Evolutionary conservation across 2,797 vertebrate genomes (phyloP).

Genomic region (Falco columbarius): DNA sequence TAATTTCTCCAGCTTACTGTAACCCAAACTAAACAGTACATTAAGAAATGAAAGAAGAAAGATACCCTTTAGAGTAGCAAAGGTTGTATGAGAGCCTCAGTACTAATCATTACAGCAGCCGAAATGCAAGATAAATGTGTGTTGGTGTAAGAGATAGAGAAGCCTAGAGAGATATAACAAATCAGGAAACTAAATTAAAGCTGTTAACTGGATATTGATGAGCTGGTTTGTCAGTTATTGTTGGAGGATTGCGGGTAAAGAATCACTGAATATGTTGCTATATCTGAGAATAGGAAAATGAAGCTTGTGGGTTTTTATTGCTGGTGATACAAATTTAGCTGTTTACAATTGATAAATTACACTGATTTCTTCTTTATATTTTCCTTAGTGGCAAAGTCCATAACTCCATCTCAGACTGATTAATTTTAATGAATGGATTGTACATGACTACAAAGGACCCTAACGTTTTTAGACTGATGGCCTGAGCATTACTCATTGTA

Average conservation of each 20-base stretch:
- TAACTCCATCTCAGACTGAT: not conserved
- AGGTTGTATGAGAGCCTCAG: not conserved
- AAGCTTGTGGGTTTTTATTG: not conserved
- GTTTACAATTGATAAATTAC: not conserved
- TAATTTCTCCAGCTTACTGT: not conserved
- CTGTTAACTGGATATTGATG: slow-evolving; percentile 46
- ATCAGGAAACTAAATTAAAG: slow-evolving; percentile 24
- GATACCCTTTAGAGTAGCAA: not conserved
- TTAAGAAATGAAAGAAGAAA: not conserved
- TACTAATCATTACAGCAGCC: not conserved
- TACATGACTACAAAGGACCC: not conserved
- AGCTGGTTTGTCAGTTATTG: slow-evolving; percentile 25
- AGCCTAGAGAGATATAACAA: not conserved
- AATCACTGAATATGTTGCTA: slow-evolving; percentile 8
- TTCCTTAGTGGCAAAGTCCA: slow-evolving; percentile 33
- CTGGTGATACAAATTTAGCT: not conserved
- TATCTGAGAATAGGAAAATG: not conserved
- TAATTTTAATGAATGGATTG: slow-evolving; percentile 53
- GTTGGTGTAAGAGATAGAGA: not conserved
- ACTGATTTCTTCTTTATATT: slow-evolving; percentile 41
- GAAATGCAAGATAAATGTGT: not conserved
- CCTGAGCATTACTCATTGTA: slow-evolving; percentile 42
- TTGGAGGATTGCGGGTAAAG: not conserved
- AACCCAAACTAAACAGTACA: not conserved
- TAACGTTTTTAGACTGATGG: slow-evolving; percentile 19